Percentiles rank a stretch among this genome's conserved stretches.
Conservation (phyloP, 2,113 vertebrate species). For the Clarias macrocephalus region DNA sequence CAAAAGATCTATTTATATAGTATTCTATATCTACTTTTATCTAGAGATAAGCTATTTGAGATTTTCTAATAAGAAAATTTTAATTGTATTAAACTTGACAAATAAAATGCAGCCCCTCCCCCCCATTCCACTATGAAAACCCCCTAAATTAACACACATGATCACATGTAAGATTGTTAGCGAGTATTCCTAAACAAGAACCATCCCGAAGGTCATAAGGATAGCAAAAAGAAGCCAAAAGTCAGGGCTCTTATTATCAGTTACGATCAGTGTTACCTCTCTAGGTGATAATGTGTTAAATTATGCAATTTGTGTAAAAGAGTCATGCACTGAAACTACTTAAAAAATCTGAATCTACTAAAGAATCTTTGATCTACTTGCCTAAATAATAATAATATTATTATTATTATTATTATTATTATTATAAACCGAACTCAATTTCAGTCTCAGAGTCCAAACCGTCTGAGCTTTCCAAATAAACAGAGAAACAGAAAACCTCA, state of each 20-base stretch:
- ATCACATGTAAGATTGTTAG: neutral
- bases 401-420: too few relatives aligned
- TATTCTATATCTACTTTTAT: too few relatives aligned
- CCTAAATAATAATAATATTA: neutral
- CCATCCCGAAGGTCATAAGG: neutral
- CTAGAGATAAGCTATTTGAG: too few relatives aligned
- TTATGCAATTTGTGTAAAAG: neutral
- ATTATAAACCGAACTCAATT: neutral
- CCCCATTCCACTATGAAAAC: too few relatives aligned
- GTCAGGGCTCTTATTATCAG: neutral
- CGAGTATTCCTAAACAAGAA: too few relatives aligned
- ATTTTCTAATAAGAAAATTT: too few relatives aligned
- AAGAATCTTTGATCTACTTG: neutral
- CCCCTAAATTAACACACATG: too few relatives aligned
- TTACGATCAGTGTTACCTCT: neutral
- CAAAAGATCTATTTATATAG: too few relatives aligned
- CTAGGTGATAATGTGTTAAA: neutral
- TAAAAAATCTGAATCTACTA: neutral
- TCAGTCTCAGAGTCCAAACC: neutral
- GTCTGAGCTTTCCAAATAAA: conserved; percentile 6
- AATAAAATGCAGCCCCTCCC: too few relatives aligned
- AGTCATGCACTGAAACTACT: neutral
- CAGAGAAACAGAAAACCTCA: neutral
- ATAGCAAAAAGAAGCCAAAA: neutral
- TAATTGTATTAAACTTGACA: too few relatives aligned